Conservation (phyloP, 1,140 invertebrate species). For the Apis mellifera region DNA sequence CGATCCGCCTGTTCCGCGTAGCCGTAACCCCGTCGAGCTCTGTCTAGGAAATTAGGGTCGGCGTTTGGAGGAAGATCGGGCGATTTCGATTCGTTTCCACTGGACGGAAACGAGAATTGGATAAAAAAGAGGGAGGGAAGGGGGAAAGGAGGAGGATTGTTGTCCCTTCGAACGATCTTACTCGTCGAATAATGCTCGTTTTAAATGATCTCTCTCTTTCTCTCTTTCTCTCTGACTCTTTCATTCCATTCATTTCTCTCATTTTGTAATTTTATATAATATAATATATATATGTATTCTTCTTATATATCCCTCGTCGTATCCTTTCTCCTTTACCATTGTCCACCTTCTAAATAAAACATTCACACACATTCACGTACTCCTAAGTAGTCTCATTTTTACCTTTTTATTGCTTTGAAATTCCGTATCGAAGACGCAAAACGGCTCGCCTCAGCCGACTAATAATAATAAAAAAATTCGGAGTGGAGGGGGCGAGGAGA, state of each 20-base stretch:
- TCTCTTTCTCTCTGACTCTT: neutral
- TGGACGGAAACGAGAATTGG: slow-evolving; percentile 1
- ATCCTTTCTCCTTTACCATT: slow-evolving; percentile 23
- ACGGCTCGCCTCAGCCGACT: slow-evolving; percentile 60
- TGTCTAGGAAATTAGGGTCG: slow-evolving; percentile 22
- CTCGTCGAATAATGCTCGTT: slow-evolving; percentile 23
- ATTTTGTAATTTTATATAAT: neutral
- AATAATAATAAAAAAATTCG: slow-evolving; percentile 59
- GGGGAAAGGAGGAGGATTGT: neutral
- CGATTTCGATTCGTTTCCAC: slow-evolving; percentile 19
- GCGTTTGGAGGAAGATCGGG: slow-evolving; percentile 37
- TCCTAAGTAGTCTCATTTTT: slow-evolving; percentile 69
- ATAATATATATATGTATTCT: too few species aligned
- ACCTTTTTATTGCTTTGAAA: slow-evolving; percentile 79
- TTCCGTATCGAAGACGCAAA: slow-evolving; percentile 78
- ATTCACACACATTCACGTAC: slow-evolving; percentile 59
- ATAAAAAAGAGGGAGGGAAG: neutral
- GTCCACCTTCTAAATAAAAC: slow-evolving; percentile 22
- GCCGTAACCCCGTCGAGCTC: slow-evolving; percentile 9
- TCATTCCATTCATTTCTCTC: neutral
- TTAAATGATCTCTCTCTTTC: neutral
- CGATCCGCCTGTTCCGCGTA: neutral
- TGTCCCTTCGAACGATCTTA: slow-evolving; percentile 36
- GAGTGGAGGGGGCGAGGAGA: slow-evolving; percentile 13
- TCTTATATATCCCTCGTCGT: neutral